Conservation (phyloP, 2,113 vertebrate species). For the Microcebus tavaratra region DNA sequence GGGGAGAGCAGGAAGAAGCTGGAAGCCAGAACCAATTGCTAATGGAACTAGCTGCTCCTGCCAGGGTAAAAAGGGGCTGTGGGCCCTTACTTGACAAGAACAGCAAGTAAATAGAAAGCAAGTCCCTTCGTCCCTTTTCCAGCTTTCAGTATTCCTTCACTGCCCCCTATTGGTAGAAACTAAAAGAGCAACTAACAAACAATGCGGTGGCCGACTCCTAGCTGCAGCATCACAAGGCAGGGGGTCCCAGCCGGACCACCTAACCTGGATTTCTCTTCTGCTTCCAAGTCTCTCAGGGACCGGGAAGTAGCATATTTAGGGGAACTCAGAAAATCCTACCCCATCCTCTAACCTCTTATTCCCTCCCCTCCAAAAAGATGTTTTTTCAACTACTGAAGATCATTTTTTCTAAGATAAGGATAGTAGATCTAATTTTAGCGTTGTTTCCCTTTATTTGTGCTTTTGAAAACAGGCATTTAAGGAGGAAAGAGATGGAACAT, state of each 20-base stretch:
- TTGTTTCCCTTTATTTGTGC: background rate
- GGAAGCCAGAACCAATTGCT: no score
- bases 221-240: no score
- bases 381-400: background rate
- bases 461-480: background rate
- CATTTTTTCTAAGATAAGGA: background rate
- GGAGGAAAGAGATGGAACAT: background rate
- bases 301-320: background rate
- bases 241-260: background rate
- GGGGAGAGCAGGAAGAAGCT: no score
- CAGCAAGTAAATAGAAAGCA: background rate
- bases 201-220: background rate
- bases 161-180: background rate
- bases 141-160: background rate
- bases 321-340: background rate
- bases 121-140: background rate
- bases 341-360: background rate
- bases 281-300: background rate
- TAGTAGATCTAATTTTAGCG: background rate
- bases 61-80: no score
- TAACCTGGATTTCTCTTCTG: background rate
- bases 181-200: no score
- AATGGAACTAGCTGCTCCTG: no score
- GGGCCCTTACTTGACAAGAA: background rate
- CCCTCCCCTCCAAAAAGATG: background rate